A percentile compares a stretch with the other conserved stretches of the same genome.
Evolutionary conservation across 1,140 invertebrate genomes (phyloP).

Genomic region (Trinorchestia longiramus): DNA sequence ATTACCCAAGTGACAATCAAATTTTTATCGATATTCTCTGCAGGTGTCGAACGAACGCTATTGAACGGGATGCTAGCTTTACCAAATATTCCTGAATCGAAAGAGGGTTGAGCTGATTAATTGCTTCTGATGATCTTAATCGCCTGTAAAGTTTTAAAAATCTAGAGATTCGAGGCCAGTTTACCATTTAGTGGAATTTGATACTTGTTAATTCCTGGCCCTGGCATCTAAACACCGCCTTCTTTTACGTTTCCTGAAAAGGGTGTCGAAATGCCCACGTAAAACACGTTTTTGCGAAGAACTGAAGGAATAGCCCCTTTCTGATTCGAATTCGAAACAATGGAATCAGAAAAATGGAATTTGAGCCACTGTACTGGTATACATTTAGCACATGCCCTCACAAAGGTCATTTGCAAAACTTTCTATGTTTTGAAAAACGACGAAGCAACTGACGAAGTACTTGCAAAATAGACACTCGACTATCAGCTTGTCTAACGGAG

Average conservation of each 20-base stretch:
- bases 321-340: background rate
- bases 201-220: background rate
- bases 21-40: background rate
- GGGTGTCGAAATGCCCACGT: background rate
- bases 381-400: background rate
- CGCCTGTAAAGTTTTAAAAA: background rate
- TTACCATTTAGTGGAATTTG: background rate
- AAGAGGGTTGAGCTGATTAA: background rate
- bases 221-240: background rate
- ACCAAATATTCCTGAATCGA: background rate
- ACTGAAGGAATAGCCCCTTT: background rate
- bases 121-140: background rate
- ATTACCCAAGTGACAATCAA: background rate
- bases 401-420: background rate
- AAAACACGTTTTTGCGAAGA: background rate
- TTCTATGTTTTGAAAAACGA: constrained; percentile 14
- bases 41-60: background rate
- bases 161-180: background rate
- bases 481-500: background rate
- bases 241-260: background rate
- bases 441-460: background rate
- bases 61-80: background rate
- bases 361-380: background rate
- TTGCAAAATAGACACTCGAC: background rate
- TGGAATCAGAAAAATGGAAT: background rate